Evolutionary conservation across 2,113 vertebrate species (phyloP).

Genomic region (Lucifuga dentata): DNA sequence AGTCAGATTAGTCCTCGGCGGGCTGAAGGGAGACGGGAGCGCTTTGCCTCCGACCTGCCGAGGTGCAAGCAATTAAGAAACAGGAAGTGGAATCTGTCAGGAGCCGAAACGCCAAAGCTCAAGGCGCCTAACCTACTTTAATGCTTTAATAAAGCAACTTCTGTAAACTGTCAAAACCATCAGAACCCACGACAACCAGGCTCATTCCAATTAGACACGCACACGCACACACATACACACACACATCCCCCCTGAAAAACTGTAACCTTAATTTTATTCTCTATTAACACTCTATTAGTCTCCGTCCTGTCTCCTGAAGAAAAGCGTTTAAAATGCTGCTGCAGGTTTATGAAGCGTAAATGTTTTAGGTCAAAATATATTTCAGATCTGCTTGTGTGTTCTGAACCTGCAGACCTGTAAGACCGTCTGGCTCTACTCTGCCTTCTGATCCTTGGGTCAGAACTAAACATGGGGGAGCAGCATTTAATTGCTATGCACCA

Average conservation of each 20-base stretch:
- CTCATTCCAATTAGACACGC: constrained; percentile 76
- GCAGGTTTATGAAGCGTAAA: too few species aligned
- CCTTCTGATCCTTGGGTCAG: too few species aligned
- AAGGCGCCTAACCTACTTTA: constrained; percentile 81
- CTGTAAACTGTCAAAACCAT: constrained; percentile 80
- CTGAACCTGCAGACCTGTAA: too few species aligned
- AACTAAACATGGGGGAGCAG: too few species aligned
- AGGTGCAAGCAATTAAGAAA: constrained; percentile 80
- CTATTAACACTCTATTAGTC: too few species aligned
- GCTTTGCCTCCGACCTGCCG: constrained; percentile 71
- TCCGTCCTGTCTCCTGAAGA: not conserved
- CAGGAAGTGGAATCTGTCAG: constrained; percentile 63
- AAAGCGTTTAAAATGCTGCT: not conserved
- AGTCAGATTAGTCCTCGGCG: constrained; percentile 61
- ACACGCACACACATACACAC: constrained; percentile 19
- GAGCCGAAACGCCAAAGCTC: constrained; percentile 69
- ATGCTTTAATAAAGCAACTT: constrained; percentile 79
- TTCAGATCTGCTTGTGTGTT: too few species aligned
- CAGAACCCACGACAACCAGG: constrained; percentile 67
- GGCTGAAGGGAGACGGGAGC: constrained; percentile 32
- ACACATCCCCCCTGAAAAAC: constrained; percentile 35
- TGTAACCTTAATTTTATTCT: constrained; percentile 27
- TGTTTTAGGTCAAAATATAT: too few species aligned
- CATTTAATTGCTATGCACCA: too few species aligned
- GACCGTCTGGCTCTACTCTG: too few species aligned